phyloP scores from a whole-genome alignment of 1,140 invertebrate species.

The Ctenoplectra terminalis region DNA sequence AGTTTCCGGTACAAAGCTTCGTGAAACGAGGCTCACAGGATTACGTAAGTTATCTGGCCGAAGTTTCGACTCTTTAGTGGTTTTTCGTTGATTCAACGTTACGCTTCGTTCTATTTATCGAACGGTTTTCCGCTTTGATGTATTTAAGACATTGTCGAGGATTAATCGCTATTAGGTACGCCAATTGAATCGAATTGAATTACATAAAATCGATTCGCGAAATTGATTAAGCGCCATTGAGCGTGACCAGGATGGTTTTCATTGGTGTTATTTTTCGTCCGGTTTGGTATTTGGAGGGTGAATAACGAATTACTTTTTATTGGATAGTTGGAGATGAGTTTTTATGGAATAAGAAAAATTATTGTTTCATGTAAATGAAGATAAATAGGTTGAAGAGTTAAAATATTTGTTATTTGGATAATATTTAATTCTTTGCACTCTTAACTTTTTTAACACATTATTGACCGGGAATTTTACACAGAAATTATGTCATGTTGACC shows the following conservation, averaged over 20 bases:
- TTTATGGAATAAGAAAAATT: too few relatives aligned
- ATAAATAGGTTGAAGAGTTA: too few relatives aligned
- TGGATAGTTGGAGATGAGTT: too few relatives aligned
- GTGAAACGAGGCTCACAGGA: background rate
- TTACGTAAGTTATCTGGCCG: background rate
- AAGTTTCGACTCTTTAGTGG: background rate
- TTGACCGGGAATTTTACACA: too few relatives aligned
- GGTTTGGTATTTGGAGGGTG: background rate
- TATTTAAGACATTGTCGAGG: background rate
- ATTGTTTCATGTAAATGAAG: too few relatives aligned
- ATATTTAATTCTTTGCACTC: too few relatives aligned
- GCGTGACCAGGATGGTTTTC: background rate
- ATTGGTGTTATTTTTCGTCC: background rate
- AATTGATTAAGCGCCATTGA: slow-evolving; percentile 12
- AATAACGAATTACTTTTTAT: too few relatives aligned
- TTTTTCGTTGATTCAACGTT: slow-evolving; percentile 2
- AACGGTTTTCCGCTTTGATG: background rate
- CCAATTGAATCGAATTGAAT: slow-evolving; percentile 18
- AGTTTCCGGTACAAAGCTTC: slow-evolving; percentile 15
- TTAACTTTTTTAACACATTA: too few relatives aligned
- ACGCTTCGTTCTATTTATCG: background rate
- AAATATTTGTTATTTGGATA: too few relatives aligned
- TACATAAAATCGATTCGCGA: slow-evolving; percentile 4
- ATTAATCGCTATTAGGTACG: background rate
- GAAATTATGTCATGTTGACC: too few relatives aligned